Evolutionary conservation across 2,888 invertebrate species (phyloP).

Genomic region (Alentia gelatinosa): DNA sequence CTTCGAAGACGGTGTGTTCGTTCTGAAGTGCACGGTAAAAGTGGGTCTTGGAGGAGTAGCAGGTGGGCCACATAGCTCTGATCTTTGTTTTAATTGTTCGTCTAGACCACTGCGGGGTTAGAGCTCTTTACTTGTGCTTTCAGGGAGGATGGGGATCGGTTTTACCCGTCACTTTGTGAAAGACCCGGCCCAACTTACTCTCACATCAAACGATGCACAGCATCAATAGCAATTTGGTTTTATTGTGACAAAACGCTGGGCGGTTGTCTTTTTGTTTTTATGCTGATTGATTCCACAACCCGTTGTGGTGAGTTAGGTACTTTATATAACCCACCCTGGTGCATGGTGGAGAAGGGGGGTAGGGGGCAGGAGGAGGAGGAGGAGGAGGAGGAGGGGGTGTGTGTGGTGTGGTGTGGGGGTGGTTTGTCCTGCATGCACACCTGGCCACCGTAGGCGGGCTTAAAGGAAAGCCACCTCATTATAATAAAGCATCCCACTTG

Average conservation of each 20-base stretch:
- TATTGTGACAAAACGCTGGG: neutral
- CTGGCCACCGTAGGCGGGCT: neutral
- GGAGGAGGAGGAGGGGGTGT: neutral
- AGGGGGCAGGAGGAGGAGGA: neutral
- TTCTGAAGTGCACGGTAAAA: too few relatives aligned
- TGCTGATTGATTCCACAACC: neutral
- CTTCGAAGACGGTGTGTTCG: too few relatives aligned
- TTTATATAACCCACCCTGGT: neutral
- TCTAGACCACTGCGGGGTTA: neutral
- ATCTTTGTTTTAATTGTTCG: slow-evolving; percentile 8
- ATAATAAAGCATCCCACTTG: neutral
- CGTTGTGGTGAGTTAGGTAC: neutral
- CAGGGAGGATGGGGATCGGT: neutral
- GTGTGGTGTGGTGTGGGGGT: neutral
- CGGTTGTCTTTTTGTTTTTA: neutral
- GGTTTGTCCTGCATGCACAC: neutral
- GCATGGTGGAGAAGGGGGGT: neutral
- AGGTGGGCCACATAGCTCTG: neutral
- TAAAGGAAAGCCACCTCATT: neutral
- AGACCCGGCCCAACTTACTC: neutral
- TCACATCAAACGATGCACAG: neutral
- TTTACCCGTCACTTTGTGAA: neutral
- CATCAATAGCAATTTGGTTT: slow-evolving; percentile 10
- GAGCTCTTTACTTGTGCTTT: neutral
- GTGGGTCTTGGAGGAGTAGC: neutral